Evolutionary conservation across 1,140 invertebrate genomes (phyloP), one percentile per base, ranked within the genome.

Genomic region (Sarcophaga bullata): DNA sequence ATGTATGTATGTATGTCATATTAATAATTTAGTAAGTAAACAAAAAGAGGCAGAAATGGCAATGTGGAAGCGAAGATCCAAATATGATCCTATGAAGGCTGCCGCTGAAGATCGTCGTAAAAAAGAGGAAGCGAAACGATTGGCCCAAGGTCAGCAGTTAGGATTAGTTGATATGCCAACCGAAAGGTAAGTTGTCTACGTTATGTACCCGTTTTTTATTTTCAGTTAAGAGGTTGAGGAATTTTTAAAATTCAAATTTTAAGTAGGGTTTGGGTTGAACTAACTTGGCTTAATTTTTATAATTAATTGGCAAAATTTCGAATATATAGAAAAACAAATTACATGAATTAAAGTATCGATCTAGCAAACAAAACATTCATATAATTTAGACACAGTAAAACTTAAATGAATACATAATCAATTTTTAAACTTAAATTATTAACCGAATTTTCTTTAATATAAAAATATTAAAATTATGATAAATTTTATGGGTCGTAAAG

Each of bases 21-120:
- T 81, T 37, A 37, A 37, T 37, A 37, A 37, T 80, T 17, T 84
- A 91, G 91, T 90, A 68, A 75, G 90, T 91, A 93, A 92, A 86
- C 92, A 93, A 91, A 93, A 94, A 89, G 95, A 96, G 89, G 93
- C 95, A 72, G 97, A 97, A 87, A 94, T 97, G 91, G 95, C 96
- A 88, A 97, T 97, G 91, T 98, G 96, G 96, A 97, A 97, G 87
- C 91, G 96, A 82, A 91, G 97, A 82, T 97, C 97, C 86, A 97
- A 94, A 85, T 98, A 97, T 90, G 96, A 97, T 91, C 96, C 96
- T 5, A 93, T 97, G 92, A 97, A 96, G 86, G 94, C 95, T 13
- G 96, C 96, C 5, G 95, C 95, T 9, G 94, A 96, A 86, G 96
- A 94, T 47, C 95, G 93, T 84, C 92, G 92, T 58, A 94, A 93